A percentile compares a stretch with the other conserved stretches of the same genome.
phyloP scores from a whole-genome alignment of 2,797 vertebrate species.

The Pyrocephalus nanus region DNA sequence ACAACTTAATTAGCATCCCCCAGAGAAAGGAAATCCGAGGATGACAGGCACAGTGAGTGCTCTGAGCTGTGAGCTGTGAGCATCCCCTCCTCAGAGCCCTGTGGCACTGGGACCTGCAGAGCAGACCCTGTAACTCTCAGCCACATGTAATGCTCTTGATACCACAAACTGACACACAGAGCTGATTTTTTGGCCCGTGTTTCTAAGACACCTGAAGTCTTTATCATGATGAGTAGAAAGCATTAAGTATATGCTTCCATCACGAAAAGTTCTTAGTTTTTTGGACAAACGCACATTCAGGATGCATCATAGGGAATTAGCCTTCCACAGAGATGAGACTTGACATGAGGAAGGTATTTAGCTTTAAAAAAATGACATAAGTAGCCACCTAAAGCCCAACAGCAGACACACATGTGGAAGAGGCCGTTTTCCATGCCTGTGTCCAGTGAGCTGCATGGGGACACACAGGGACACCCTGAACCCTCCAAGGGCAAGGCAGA shows the following conservation, averaged over 20 bases:
- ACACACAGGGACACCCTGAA: background rate
- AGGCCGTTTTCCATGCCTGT: background rate
- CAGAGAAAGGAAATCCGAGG: background rate
- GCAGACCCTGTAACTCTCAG: background rate
- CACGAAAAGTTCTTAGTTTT: background rate
- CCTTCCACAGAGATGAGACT: background rate
- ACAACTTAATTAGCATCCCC: background rate
- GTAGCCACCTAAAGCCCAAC: background rate
- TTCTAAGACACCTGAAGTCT: background rate
- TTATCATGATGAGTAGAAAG: background rate
- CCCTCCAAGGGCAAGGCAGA: background rate
- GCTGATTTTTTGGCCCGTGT: background rate
- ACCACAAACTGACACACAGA: background rate
- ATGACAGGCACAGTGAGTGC: background rate
- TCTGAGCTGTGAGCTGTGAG: background rate
- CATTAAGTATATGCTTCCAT: background rate
- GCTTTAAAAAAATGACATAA: background rate
- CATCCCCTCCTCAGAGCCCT: background rate
- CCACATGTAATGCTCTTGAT: rapidly evolving
- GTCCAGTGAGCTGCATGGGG: background rate
- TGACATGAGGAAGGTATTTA: background rate
- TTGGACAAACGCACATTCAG: background rate
- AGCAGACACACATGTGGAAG: background rate
- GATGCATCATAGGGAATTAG: background rate
- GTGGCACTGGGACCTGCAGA: background rate